Evolutionary conservation across 2,797 vertebrate genomes (phyloP), one percentile per base, ranked within the genome.

Genomic region (Aselliscus stoliczkanus): DNA sequence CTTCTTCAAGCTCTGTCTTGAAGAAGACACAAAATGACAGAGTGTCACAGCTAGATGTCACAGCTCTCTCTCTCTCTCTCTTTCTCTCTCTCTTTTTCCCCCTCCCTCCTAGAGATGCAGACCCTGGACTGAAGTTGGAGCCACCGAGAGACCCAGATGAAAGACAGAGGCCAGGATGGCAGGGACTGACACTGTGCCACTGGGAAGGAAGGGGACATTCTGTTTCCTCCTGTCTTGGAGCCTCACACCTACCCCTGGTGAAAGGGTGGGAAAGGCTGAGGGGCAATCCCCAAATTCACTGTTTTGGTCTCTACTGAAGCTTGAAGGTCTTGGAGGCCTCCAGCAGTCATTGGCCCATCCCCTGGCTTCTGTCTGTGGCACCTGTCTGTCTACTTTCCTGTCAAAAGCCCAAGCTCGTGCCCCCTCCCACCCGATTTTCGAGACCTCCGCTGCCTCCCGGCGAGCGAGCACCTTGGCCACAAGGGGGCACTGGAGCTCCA

Each of bases 401-500:
- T 47, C 29, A 34, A n/a, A 76, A 94, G 50, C 37, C 37, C 54
- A 25, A 27, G 52, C 56, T 50, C 34, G 27, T 2, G 21, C 25
- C 54, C 18, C n/a, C 23, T 90, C 70, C 77, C 37, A 65, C 27
- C 11, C 9, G 20, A 27, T 82, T 93, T 92, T 67, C 20, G 73
- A 79, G 65, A 58, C 31, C 0, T 4, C n/a, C 7, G 0, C 9
- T 14, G 47, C 42, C 1, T 25, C 69, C 7, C 0, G 25, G 42
- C 11, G 9, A 50, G 62, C 2, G 9, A 62, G 25, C 54, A 21
- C 9, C 1, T 7, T 37, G 20, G 56, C 95, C 97, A 97, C 97
- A 87, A 88, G 95, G 80, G 93, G 96, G 96, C 96, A 88, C 86
- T 89, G 34, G 89, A 7, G 87, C 96, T 96, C 96, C 88, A 88